Evolutionary conservation across 2,888 invertebrate species (phyloP), one percentile per base, ranked within the genome.

Genomic region (Linnaemya tessellans): DNA sequence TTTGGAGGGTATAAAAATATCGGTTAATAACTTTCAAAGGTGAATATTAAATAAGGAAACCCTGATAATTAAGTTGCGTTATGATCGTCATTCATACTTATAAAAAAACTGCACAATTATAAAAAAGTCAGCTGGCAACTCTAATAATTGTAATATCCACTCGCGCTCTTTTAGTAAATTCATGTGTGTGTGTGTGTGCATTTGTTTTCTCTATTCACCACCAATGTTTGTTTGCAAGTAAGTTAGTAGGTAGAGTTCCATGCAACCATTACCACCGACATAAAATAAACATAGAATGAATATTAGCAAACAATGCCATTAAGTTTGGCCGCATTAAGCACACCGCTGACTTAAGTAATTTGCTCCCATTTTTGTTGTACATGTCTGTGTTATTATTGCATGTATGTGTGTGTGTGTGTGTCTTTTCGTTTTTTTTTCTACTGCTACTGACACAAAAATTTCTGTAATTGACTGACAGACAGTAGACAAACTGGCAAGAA

Each of bases 301-400:
- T 85, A 79, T 85, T 80, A 85, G 80, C 85, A 85, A 85, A 85
- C 79, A 85, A 85, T 85, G 79, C 54, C 67, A 85, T 82, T 82
- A 82, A 79, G 82, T 82, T 85, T 80, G 79, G 79, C 82, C 85
- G 82, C 82, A 82, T 85, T 85, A 80, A 54, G 75, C 75, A 79
- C 75, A 82, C 74, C 82, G 75, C 71, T 85, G 85, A 75, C 85
- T 85, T 85, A 85, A 85, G 85, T 82, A 85, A 85, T 85, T 85
- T 85, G 85, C 85, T 85, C 85, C 79, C 85, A 85, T 85, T 85
- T 75, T 54, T 68, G 58, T 64, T 64, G 51, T 70, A 73, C 58
- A 30, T 49, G 78, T 46, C 46, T 84, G 10, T 62, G 35, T 49
- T 73, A 46, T 68, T 62, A 20, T 64, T 70, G 10, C 9, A n/a